These are phyloP conservation scores for Eupeodes corollae DNA, from an alignment of 1,140 invertebrate genomes.

Conservation along the genomic window DNA sequence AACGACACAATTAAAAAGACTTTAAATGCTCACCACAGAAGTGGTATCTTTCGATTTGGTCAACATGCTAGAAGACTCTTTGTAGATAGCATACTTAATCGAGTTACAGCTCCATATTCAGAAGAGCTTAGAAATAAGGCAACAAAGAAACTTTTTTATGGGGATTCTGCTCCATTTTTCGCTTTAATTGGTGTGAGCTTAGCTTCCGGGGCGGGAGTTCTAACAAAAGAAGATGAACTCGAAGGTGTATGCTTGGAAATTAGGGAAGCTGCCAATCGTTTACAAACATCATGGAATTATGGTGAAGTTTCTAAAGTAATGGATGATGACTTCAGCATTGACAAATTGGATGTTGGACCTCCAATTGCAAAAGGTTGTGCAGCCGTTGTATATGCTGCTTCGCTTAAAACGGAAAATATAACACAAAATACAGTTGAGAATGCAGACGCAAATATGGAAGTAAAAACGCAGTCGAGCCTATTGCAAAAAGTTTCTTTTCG, in stretches of 20 bases:
- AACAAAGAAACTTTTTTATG: slow-evolving; percentile 50
- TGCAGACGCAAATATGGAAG: neutral
- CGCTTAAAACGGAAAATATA: slow-evolving; percentile 32
- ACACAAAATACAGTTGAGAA: neutral
- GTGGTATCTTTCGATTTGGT: slow-evolving; percentile 44
- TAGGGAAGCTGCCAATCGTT: slow-evolving; percentile 51
- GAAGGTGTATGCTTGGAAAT: slow-evolving; percentile 72
- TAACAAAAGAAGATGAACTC: slow-evolving; percentile 69
- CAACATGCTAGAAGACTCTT: slow-evolving; percentile 51
- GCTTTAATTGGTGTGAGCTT: slow-evolving; percentile 62
- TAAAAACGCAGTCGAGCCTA: neutral
- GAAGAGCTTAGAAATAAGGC: slow-evolving; percentile 50
- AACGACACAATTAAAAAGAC: slow-evolving; percentile 1
- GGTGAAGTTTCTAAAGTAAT: slow-evolving; percentile 36
- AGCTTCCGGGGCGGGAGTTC: slow-evolving; percentile 57
- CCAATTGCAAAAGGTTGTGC: slow-evolving; percentile 71
- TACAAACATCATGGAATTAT: slow-evolving; percentile 48
- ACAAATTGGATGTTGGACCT: slow-evolving; percentile 55
- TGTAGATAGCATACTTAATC: slow-evolving; percentile 55
- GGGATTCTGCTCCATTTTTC: slow-evolving; percentile 61
- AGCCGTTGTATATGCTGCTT: slow-evolving; percentile 67
- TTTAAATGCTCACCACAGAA: slow-evolving; percentile 10
- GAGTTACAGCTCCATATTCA: slow-evolving; percentile 53
- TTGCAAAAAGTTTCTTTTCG: slow-evolving; percentile 5
- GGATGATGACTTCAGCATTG: slow-evolving; percentile 39